These are phyloP conservation scores for Odontamblyopus lacepedii DNA, from an alignment of 2,797 vertebrate species.

Conservation along the genomic window DNA sequence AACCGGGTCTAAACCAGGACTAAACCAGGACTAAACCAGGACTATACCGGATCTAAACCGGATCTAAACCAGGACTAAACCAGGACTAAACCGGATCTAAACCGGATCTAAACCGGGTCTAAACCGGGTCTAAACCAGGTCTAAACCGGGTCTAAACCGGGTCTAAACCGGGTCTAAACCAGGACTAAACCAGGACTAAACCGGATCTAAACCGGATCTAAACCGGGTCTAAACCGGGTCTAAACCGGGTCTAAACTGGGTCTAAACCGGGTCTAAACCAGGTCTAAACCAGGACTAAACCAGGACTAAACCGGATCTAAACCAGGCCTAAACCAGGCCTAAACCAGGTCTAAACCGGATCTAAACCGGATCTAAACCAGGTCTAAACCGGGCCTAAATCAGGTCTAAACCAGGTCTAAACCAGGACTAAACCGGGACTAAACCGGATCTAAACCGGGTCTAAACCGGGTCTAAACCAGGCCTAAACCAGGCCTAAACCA, in stretches of 20 bases:
- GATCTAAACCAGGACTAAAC: slow-evolving; percentile 5
- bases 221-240: neutral
- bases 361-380: slow-evolving; percentile 3
- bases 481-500: neutral
- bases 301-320: too few relatives aligned
- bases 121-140: neutral
- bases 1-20: neutral
- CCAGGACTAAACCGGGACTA: slow-evolving; percentile 1
- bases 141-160: slow-evolving; percentile 3
- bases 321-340: slow-evolving; percentile 76
- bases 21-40: neutral
- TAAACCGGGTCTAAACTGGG: neutral
- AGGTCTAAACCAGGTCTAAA: neutral
- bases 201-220: neutral
- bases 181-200: slow-evolving; percentile 76
- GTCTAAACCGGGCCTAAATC: neutral
- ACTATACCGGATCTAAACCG: slow-evolving; percentile 75
- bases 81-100: neutral
- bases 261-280: neutral
- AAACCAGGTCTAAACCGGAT: slow-evolving; percentile 6
- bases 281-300: neutral
- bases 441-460: neutral
- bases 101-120: neutral
- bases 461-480: neutral
- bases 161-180: slow-evolving; percentile 13